These are phyloP conservation scores for Poecile atricapillus DNA, from an alignment of 2,113 vertebrate species.

Conservation along the genomic window DNA sequence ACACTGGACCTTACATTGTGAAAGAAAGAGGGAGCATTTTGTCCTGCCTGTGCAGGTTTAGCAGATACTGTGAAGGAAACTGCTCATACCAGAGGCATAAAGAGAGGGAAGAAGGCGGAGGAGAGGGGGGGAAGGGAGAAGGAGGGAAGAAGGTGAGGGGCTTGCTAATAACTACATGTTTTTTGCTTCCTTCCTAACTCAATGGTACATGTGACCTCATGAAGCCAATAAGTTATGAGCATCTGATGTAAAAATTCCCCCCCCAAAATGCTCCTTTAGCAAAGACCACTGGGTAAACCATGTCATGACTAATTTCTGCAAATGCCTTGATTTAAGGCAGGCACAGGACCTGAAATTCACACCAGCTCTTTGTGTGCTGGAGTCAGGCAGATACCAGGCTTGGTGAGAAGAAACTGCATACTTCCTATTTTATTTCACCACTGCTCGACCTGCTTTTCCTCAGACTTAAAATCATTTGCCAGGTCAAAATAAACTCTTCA, in stretches of 20 bases:
- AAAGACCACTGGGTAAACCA: constrained; percentile 85
- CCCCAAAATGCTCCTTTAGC: constrained; percentile 68
- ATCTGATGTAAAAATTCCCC: constrained; percentile 64
- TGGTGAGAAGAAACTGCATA: constrained; percentile 77
- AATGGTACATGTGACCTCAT: constrained; percentile 66
- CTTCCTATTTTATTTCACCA: constrained; percentile 84
- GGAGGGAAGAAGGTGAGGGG: background rate
- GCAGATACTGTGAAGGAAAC: background rate
- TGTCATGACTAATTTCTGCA: constrained; percentile 88
- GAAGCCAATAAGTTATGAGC: constrained; percentile 76
- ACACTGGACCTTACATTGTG: background rate
- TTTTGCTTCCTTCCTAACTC: constrained; percentile 71
- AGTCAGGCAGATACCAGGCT: constrained; percentile 71
- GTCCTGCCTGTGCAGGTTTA: background rate
- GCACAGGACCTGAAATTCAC: constrained; percentile 87
- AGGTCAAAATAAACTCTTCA: constrained; percentile 84
- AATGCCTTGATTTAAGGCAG: constrained; percentile 87
- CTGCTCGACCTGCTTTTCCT: constrained; percentile 82
- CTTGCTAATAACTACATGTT: constrained; percentile 45
- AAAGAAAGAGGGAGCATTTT: background rate
- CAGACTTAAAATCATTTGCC: constrained; percentile 87
- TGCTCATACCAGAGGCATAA: background rate
- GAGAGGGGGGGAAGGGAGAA: background rate
- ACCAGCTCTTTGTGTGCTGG: constrained; percentile 89
- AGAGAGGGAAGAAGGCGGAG: background rate